A percentile compares a stretch with the other conserved stretches of the same genome.
These are phyloP conservation scores for Cinara cedri DNA, from an alignment of 2,888 invertebrate species.

Conservation along the genomic window DNA sequence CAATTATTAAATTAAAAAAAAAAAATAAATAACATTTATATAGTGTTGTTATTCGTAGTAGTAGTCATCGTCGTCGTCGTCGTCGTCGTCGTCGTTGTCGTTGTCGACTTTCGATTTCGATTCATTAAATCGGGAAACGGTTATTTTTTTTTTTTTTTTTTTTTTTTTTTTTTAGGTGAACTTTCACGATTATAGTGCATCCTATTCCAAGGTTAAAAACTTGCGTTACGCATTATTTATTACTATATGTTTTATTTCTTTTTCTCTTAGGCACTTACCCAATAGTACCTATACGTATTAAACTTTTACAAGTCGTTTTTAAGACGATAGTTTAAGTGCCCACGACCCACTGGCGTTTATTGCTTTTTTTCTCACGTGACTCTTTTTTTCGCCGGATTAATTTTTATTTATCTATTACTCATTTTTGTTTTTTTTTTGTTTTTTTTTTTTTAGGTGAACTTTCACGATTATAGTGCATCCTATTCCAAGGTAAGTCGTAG, in stretches of 20 bases:
- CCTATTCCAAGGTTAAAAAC: background rate
- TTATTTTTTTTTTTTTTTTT: background rate
- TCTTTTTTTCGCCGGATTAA: too few relatives aligned
- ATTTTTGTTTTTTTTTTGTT: conserved; percentile 22
- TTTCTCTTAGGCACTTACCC: too few relatives aligned
- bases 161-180: conserved; percentile 27
- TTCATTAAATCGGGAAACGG: conserved; percentile 1
- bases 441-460: conserved; percentile 51
- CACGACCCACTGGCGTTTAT: background rate
- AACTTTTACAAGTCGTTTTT: too few relatives aligned
- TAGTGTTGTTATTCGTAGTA: too few relatives aligned
- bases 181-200: too few relatives aligned
- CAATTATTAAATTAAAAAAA: too few relatives aligned
- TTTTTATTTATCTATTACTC: background rate
- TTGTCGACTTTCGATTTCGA: background rate
- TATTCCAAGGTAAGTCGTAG: conserved; percentile 51
- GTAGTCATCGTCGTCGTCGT: background rate
- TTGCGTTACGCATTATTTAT: too few relatives aligned
- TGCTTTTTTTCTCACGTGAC: background rate
- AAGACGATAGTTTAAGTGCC: too few relatives aligned
- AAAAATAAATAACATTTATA: too few relatives aligned
- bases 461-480: conserved; percentile 47
- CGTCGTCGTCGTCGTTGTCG: background rate
- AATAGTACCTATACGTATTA: too few relatives aligned
- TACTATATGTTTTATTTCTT: too few relatives aligned